A percentile compares a stretch with the other conserved stretches of the same genome.
phyloP scores from a whole-genome alignment of 2,888 invertebrate species.

The Timandra comae region DNA sequence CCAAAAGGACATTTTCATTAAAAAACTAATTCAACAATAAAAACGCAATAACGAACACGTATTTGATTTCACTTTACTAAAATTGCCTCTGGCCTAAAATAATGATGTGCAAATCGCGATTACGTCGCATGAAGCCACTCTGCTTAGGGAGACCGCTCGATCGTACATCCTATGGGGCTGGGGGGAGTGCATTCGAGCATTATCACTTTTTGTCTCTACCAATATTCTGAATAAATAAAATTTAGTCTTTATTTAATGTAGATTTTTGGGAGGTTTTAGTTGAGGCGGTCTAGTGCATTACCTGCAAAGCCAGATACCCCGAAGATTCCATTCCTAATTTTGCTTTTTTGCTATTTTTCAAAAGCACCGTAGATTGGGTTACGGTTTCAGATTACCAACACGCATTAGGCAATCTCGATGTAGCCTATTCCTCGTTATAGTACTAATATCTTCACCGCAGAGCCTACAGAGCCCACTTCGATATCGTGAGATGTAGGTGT shows the following conservation, averaged over 20 bases:
- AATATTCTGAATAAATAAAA: constrained; percentile 18
- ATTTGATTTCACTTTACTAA: constrained; percentile 24
- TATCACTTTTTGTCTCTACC: constrained; percentile 36
- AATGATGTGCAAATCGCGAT: constrained; percentile 35
- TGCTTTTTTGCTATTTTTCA: no score
- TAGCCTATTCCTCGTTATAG: no score
- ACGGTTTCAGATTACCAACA: no score
- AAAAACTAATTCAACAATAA: constrained; percentile 1
- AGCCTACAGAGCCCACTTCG: no score
- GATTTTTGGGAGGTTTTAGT: no score
- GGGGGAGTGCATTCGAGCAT: constrained; percentile 39
- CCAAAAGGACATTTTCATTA: constrained; percentile 1
- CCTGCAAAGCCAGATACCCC: no score
- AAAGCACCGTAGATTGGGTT: no score
- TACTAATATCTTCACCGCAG: no score
- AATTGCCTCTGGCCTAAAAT: constrained; percentile 26
- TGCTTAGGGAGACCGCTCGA: constrained; percentile 38
- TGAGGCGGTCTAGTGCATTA: no score
- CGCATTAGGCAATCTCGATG: no score
- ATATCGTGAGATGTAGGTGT: no score
- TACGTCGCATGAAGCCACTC: constrained; percentile 35
- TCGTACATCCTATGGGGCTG: constrained; percentile 52
- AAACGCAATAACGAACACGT: neutral
- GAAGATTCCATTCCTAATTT: no score
- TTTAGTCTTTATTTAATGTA: constrained; percentile 1